phyloP scores from a whole-genome alignment of 2,113 vertebrate genomes.

The Cariama cristata region DNA sequence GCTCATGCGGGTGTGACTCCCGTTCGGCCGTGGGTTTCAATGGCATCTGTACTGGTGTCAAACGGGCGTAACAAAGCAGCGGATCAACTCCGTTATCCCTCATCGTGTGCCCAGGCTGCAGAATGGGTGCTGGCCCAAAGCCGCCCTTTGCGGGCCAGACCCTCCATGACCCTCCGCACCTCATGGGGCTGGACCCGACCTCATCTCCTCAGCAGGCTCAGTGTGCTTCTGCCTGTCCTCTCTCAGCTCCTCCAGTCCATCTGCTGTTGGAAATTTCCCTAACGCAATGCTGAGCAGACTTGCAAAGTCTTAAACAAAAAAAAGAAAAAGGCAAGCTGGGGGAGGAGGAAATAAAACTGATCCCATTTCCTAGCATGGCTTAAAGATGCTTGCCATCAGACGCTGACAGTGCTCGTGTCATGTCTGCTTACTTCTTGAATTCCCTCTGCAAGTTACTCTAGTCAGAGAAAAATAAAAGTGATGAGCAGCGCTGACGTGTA shows the following conservation, averaged over 20 bases:
- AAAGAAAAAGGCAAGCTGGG: background rate
- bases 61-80: rapidly evolving
- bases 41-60: background rate
- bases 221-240: background rate
- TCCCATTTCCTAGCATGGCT: background rate
- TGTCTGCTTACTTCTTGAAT: background rate
- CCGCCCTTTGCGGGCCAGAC: rapidly evolving
- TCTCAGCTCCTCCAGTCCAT: background rate
- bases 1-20: rapidly evolving
- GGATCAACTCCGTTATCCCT: background rate
- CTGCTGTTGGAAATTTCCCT: background rate
- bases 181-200: background rate
- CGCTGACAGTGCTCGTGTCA: background rate
- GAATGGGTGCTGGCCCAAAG: background rate
- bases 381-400: background rate
- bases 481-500: background rate
- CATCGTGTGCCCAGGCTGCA: rapidly evolving
- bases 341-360: background rate
- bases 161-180: rapidly evolving
- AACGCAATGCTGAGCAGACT: background rate
- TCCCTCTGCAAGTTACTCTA: background rate
- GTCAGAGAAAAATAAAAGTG: conserved; percentile 11
- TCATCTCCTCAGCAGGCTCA: background rate
- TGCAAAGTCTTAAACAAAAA: background rate
- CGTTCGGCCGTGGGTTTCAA: rapidly evolving